These are phyloP conservation scores for Crotalus viridis DNA, from an alignment of 2,113 vertebrate genomes.

Conservation along the genomic window DNA sequence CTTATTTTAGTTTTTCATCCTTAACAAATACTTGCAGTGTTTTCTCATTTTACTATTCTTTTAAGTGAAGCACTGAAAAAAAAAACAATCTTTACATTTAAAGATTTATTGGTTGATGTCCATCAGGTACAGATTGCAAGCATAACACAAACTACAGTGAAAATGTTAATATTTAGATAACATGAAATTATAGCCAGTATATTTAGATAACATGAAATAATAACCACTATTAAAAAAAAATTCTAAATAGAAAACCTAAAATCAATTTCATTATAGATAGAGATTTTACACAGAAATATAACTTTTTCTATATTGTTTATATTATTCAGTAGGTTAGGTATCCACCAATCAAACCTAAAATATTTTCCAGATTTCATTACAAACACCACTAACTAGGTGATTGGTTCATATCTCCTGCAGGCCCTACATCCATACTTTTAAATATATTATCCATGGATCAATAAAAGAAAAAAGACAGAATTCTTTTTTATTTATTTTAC, in stretches of 20 bases:
- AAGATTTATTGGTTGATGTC: neutral
- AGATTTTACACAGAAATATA: accelerated
- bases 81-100: accelerated
- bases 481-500: neutral
- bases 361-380: neutral
- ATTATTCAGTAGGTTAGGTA: neutral
- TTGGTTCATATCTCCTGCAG: constrained; percentile 13
- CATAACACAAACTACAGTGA: neutral
- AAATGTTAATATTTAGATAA: constrained; percentile 12
- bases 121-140: neutral
- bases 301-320: neutral
- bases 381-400: constrained; percentile 25
- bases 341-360: accelerated
- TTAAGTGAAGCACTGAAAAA: neutral
- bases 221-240: constrained; percentile 12
- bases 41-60: neutral
- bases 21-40: no score
- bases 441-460: neutral
- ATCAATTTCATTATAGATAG: accelerated
- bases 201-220: neutral
- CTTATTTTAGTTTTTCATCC: no score
- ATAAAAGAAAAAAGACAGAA: accelerated
- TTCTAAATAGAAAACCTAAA: neutral
- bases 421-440: constrained; percentile 24
- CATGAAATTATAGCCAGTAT: neutral